These are phyloP conservation scores for Halcyon malimbica DNA, from an alignment of 2,113 vertebrate species.

Conservation along the genomic window DNA sequence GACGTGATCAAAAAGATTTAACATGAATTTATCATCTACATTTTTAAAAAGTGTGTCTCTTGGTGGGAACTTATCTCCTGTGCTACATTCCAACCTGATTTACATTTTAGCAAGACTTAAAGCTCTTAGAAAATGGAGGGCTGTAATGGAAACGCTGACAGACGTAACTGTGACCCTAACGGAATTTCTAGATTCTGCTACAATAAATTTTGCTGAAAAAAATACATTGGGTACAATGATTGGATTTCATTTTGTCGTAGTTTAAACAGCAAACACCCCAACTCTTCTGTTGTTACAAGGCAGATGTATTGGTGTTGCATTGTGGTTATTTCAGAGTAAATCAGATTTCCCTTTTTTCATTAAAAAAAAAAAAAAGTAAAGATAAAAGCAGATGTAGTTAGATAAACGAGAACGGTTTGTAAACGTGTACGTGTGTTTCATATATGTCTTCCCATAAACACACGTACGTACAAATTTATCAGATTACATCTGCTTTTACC, in stretches of 20 bases:
- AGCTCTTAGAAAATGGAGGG: conserved; percentile 25
- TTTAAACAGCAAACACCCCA: not conserved
- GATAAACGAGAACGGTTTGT: conserved; percentile 56
- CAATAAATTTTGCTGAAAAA: conserved; percentile 23
- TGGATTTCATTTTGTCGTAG: not conserved
- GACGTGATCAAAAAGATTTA: conserved; percentile 19
- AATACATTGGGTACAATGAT: not conserved
- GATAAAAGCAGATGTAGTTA: conserved; percentile 40
- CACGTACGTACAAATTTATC: conserved; percentile 69
- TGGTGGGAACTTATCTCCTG: conserved; percentile 41
- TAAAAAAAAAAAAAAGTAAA: not conserved
- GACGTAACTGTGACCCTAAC: conserved; percentile 47
- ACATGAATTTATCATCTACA: conserved; percentile 45
- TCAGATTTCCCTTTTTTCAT: not conserved
- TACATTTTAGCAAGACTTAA: conserved; percentile 46
- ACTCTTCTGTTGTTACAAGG: conserved; percentile 18
- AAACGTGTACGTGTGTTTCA: conserved; percentile 37
- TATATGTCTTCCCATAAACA: conserved; percentile 69
- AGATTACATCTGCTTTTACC: conserved; percentile 82
- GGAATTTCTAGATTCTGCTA: conserved; percentile 33
- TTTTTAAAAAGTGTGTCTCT: conserved; percentile 54
- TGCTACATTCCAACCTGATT: conserved; percentile 39
- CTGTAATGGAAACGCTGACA: conserved; percentile 5
- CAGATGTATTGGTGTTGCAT: conserved; percentile 34
- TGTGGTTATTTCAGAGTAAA: not conserved